Conservation (phyloP, 2,113 vertebrate genomes). For the Dromas ardeola region DNA sequence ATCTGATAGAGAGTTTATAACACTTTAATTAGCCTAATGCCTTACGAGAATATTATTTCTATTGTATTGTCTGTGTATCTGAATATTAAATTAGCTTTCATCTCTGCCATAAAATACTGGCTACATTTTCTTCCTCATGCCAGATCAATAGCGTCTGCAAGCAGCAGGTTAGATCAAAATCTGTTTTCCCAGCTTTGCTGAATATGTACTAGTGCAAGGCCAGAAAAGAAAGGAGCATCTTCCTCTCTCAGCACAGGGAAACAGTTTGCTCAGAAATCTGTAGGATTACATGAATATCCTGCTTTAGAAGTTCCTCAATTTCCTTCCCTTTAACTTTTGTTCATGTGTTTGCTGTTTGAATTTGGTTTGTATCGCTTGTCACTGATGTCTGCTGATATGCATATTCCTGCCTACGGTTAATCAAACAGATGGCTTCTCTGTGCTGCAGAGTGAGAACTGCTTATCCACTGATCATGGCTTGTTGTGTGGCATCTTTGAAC, state of each 20-base stretch:
- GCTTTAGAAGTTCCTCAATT: not conserved
- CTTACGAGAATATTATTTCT: not conserved
- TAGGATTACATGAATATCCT: not conserved
- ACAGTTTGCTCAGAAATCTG: not conserved
- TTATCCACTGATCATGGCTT: not conserved
- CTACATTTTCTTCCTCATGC: not conserved
- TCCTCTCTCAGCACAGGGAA: not conserved
- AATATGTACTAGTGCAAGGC: not conserved
- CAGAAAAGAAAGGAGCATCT: not conserved
- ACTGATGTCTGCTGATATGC: accelerated
- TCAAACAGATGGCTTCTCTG: not conserved
- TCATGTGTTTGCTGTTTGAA: not conserved
- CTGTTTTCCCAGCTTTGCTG: not conserved
- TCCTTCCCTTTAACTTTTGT: not conserved
- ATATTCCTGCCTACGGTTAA: not conserved
- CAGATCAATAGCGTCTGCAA: not conserved
- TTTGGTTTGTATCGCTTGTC: not conserved
- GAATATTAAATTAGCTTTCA: slow-evolving; percentile 28
- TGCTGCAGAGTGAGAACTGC: not conserved
- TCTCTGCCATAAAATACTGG: not conserved
- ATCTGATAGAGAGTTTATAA: slow-evolving; percentile 3
- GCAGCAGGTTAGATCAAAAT: not conserved
- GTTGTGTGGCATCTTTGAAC: not conserved
- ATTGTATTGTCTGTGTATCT: not conserved
- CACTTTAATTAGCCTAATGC: slow-evolving; percentile 2